Base-by-base conservation (phyloP, 1,140 invertebrate species). In the Papilio dardanus region DNA sequence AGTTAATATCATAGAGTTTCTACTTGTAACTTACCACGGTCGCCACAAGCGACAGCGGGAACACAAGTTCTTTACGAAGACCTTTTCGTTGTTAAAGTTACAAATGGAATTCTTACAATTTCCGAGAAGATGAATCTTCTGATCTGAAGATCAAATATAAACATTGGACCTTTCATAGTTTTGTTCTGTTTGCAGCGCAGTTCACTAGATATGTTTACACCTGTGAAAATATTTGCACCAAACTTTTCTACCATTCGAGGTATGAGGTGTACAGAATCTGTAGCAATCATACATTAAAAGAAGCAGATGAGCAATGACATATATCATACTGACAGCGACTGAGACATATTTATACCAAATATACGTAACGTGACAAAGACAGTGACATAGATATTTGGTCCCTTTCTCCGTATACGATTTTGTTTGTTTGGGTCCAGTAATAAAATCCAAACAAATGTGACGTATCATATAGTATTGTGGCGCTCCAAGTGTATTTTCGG, bases 1-100 rank as follows among this genome's bases (percentile, higher is more conserved):
- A n/a, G 0, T 24, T 35, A 21, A 35, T 42, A 54, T 62, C 28
- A 71, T 42, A 35, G n/a, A 21, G 68, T 54, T 24, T 16, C 28
- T 6, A 19, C 58, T 30, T 66, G 2, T 58, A 31, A 68, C 68
- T 67, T 31, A 8, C 8, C 2, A 24, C 50, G 21, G 19, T 21
- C 21, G 7, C 21, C 21, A 54, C 69, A 76, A 78, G 58, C 42
- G 40, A 65, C 69, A 54, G 50, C 21, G 50, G 50, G 50, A 54
- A 24, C 21, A 24, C 21, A 7, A 54, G n/a, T 50, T 21, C 19
- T 54, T 54, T 54, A 54, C 24, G 50, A 68, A 68, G 19, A 21
- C 19, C 33, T 21, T 37, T 40, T n/a, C 65, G 33, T 33, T 66
- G 62, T 31, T 16, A 30, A 10, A 66, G 33, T n/a, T 31, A 24